phyloP scores from a whole-genome alignment of 1,140 invertebrate species.

The Andrena cerasifolii region DNA sequence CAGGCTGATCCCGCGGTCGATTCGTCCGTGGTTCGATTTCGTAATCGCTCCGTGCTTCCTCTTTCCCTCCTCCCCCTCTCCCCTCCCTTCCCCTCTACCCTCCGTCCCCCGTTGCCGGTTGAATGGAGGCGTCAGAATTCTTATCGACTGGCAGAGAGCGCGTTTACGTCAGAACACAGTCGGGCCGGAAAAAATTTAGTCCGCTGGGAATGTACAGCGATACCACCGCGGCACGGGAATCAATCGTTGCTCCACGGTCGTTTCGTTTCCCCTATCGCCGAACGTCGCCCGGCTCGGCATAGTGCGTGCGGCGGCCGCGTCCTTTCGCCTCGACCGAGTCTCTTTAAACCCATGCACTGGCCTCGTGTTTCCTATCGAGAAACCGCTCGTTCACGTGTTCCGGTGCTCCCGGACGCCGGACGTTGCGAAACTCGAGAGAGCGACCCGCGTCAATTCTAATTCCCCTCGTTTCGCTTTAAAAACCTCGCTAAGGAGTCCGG shows the following conservation, averaged over 20 bases:
- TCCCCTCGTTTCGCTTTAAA: slow-evolving; percentile 17
- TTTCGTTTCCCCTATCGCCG: slow-evolving; percentile 25
- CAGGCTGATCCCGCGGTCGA: slow-evolving; percentile 10
- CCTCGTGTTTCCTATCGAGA: slow-evolving; percentile 54
- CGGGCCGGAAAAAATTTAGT: slow-evolving; percentile 64
- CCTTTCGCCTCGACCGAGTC: slow-evolving; percentile 43
- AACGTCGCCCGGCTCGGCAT: slow-evolving; percentile 31
- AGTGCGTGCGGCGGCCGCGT: slow-evolving; percentile 47
- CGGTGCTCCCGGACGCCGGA: slow-evolving; percentile 32
- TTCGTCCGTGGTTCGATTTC: slow-evolving; percentile 33
- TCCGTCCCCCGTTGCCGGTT: slow-evolving; percentile 54
- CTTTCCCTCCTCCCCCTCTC: no score
- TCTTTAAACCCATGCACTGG: slow-evolving; percentile 67
- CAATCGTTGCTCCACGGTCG: slow-evolving; percentile 47
- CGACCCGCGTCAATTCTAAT: slow-evolving; percentile 27
- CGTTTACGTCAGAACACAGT: slow-evolving; percentile 72
- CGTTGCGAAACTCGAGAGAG: slow-evolving; percentile 38
- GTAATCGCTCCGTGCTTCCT: slow-evolving; percentile 53
- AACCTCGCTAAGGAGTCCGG: background rate
- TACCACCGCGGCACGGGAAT: background rate
- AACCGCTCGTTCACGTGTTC: slow-evolving; percentile 45
- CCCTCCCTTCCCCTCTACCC: no score
- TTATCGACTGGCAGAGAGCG: slow-evolving; percentile 70
- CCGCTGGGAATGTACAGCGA: slow-evolving; percentile 17
- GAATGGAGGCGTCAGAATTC: slow-evolving; percentile 77